phyloP scores from a whole-genome alignment of 2,888 invertebrate species.

The Hydraecia micacea region DNA sequence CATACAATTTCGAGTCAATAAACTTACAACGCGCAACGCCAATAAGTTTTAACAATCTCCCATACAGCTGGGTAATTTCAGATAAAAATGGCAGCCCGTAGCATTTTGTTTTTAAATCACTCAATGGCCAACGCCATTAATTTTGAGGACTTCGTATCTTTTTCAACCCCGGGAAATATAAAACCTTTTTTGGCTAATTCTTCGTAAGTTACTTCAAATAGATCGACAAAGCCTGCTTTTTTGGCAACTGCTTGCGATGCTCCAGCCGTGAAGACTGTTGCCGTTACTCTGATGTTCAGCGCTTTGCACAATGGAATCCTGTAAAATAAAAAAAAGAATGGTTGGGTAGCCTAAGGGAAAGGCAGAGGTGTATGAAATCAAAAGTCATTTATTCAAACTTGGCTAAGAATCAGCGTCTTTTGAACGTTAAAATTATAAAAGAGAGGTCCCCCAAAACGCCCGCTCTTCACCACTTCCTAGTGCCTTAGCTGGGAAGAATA shows the following conservation, averaged over 20 bases:
- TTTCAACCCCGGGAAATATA: constrained; percentile 82
- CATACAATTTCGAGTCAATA: constrained; percentile 1
- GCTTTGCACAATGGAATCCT: constrained; percentile 89
- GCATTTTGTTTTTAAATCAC: constrained; percentile 55
- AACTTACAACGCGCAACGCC: neutral
- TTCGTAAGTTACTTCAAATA: constrained; percentile 84
- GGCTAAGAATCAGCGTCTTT: too few relatives aligned
- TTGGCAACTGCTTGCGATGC: constrained; percentile 88
- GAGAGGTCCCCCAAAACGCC: too few relatives aligned
- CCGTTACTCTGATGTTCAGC: constrained; percentile 84
- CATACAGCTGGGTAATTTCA: constrained; percentile 4
- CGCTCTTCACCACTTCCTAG: neutral
- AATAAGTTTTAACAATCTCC: constrained; percentile 6
- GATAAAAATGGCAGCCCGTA: constrained; percentile 8
- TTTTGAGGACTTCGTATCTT: constrained; percentile 84
- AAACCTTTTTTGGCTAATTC: constrained; percentile 84
- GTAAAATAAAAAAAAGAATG: constrained; percentile 55
- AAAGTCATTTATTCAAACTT: neutral
- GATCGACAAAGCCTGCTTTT: constrained; percentile 85
- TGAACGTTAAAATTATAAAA: too few relatives aligned
- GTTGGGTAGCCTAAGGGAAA: neutral
- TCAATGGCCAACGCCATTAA: constrained; percentile 83
- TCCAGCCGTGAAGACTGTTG: constrained; percentile 89
- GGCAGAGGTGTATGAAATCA: neutral
- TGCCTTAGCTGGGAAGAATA: neutral